Conservation (phyloP, 1,140 invertebrate species). For the Nomia melanderi region DNA sequence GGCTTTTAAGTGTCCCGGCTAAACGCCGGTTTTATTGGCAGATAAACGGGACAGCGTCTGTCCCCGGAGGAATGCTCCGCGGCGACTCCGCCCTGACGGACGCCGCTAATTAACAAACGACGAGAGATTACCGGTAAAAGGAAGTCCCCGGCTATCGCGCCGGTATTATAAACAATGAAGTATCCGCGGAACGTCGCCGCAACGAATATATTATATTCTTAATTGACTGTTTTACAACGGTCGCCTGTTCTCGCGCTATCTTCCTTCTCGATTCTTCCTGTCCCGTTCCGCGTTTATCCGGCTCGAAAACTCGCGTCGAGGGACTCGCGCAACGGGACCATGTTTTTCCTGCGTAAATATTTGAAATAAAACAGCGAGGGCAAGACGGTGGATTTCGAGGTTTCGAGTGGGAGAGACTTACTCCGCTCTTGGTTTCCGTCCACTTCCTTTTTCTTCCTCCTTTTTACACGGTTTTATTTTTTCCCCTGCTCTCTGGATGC, state of each 20-base stretch:
- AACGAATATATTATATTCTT: neutral
- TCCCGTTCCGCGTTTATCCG: too few species aligned
- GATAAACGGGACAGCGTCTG: conserved; percentile 14
- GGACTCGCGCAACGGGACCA: neutral
- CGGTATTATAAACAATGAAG: conserved; percentile 10
- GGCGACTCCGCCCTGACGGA: neutral
- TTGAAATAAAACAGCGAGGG: conserved; percentile 16
- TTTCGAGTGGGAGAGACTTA: conserved; percentile 45
- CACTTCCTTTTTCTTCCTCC: conserved; percentile 46
- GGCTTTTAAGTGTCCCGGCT: conserved; percentile 3
- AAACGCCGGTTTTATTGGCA: conserved; percentile 31
- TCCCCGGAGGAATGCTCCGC: too few species aligned
- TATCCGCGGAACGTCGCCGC: neutral
- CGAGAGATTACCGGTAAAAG: neutral
- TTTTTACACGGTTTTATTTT: conserved; percentile 57
- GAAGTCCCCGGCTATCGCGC: neutral
- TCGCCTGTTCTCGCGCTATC: too few species aligned
- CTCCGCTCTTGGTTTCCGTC: conserved; percentile 44
- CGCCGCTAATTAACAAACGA: conserved; percentile 25
- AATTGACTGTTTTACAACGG: conserved; percentile 7
- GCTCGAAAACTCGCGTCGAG: conserved; percentile 9
- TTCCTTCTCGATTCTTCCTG: neutral
- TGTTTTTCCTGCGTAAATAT: conserved; percentile 30
- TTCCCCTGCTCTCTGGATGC: conserved; percentile 26
- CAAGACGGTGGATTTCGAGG: conserved; percentile 12